Evolutionary conservation across 2,113 vertebrate genomes (phyloP).

Genomic region (Holacanthus passer): DNA sequence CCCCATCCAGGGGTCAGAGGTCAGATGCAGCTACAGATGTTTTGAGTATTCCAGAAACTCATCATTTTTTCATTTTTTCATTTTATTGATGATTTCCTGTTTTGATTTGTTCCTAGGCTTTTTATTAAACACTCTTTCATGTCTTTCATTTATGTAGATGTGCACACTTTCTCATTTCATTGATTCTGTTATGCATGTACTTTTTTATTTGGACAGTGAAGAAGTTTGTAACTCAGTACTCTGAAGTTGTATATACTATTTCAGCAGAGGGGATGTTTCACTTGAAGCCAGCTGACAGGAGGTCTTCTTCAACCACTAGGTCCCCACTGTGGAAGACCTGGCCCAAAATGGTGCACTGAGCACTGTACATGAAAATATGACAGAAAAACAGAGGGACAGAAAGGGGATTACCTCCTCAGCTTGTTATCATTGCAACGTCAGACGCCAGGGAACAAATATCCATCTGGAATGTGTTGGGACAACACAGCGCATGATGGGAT

Average conservation of each 20-base stretch:
- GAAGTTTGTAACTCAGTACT: neutral
- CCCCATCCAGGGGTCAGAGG: neutral
- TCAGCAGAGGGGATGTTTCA: neutral
- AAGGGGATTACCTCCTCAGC: constrained; percentile 24
- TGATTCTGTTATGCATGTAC: neutral
- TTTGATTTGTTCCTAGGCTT: neutral
- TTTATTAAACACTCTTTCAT: neutral
- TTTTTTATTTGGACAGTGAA: neutral
- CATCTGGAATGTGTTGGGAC: constrained; percentile 54
- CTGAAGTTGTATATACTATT: neutral
- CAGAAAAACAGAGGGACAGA: constrained; percentile 7
- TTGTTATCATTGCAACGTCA: constrained; percentile 30
- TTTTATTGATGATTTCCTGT: neutral
- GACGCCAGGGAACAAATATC: constrained; percentile 27
- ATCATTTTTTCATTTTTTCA: neutral
- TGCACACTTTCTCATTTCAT: neutral
- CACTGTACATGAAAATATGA: neutral
- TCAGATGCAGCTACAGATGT: neutral
- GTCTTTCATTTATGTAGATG: neutral
- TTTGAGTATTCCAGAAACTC: neutral
- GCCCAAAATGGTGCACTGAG: neutral
- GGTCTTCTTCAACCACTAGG: neutral
- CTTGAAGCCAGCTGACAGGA: neutral
- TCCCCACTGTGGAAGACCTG: neutral
- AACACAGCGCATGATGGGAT: constrained; percentile 23